Evolutionary conservation across 2,888 invertebrate genomes (phyloP).

Genomic region (Azorinus chamasolen): DNA sequence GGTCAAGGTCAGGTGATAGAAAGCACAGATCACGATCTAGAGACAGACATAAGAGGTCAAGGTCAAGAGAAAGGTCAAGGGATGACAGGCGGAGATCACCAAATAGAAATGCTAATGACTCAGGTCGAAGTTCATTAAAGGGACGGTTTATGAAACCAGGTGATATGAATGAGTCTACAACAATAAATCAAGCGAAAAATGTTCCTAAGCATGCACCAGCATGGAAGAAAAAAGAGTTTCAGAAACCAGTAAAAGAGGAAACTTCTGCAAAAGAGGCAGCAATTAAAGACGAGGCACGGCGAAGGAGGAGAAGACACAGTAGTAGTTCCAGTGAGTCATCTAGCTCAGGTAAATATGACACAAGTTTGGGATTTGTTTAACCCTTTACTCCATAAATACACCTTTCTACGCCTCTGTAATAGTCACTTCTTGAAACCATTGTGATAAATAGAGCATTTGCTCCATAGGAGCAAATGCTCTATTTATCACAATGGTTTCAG

Average conservation of each 20-base stretch:
- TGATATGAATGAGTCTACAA: conserved; percentile 40
- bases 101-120: conserved; percentile 3
- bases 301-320: conserved; percentile 16
- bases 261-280: conserved; percentile 1
- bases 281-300: neutral
- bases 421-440: no score
- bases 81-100: conserved; percentile 19
- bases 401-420: no score
- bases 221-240: conserved; percentile 75
- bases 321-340: conserved; percentile 30
- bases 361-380: no score
- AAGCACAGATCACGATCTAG: conserved; percentile 56
- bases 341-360: conserved; percentile 37
- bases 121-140: conserved; percentile 35
- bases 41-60: conserved; percentile 41
- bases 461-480: no score
- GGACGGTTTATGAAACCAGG: conserved; percentile 64
- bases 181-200: conserved; percentile 19
- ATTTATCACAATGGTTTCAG: no score
- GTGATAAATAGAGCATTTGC: no score
- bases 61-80: conserved; percentile 34
- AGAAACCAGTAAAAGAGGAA: conserved; percentile 51
- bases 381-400: no score
- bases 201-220: conserved; percentile 47
- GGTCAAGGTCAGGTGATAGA: conserved; percentile 28